Evolutionary conservation across 2,888 invertebrate genomes (phyloP), one percentile per base, ranked within the genome.

Genomic region (Drosophila diplacantha): DNA sequence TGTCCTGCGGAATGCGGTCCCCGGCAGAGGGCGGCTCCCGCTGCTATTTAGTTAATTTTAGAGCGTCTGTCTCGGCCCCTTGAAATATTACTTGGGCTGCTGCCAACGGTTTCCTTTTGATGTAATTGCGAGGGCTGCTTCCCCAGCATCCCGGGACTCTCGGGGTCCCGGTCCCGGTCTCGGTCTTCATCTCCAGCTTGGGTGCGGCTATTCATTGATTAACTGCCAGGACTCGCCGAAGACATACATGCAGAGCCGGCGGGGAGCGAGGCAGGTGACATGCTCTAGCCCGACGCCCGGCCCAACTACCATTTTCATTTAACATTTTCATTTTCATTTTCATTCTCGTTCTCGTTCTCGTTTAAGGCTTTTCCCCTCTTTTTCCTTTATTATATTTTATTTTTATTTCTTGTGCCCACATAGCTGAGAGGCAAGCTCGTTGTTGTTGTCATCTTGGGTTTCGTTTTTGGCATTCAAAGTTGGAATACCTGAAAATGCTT

Each of bases 401-500:
- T 37, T 43, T 35, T 35, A 31, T 47, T 31, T 47, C 34, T 26
- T 52, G 41, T 9, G 14, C 44, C 44, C 44, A 29, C 29, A 44
- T 44, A 29, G 44, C 44, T 29, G 14, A 26, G 41, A n/a, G n/a
- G 11, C n/a, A 5, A 38, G 37, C 31, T 5, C 22, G n/a, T 61
- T 62, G 24, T 38, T 70, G 47, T 60, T 64, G 57, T 70, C 72
- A 65, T 70, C 60, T 66, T 72, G 61, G 69, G 63, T 70, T 72
- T 59, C 64, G 67, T 57, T 62, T 60, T 47, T 60, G 77, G 76
- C 69, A 77, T 80, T 80, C 76, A 76, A 76, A 77, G 76, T 72
- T 72, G 77, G 77, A 79, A 79, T 79, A 79, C 78, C 78, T 82
- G 82, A 80, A 80, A 82, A 79, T 79, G 77, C 71, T 76, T 72